These are phyloP conservation scores for Orussus abietinus DNA, from an alignment of 1,140 invertebrate genomes.

Conservation along the genomic window DNA sequence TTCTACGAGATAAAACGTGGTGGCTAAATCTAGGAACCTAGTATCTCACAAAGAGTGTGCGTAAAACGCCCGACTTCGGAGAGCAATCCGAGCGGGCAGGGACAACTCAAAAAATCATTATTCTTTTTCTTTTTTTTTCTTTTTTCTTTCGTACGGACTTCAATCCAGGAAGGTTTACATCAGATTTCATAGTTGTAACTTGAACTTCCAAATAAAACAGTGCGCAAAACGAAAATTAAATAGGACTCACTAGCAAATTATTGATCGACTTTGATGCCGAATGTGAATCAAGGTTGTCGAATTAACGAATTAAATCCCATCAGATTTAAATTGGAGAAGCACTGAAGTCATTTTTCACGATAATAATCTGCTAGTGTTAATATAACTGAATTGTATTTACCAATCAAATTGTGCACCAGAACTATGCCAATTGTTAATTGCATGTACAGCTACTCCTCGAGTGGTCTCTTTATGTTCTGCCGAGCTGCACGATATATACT, in stretches of 20 bases:
- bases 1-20: conserved; percentile 17
- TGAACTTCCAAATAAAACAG: conserved; percentile 7
- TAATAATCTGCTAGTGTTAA: conserved; percentile 1
- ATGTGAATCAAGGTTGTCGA: conserved; percentile 10
- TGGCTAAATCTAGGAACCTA: conserved; percentile 18
- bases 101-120: conserved; percentile 10
- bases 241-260: conserved; percentile 10
- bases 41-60: conserved; percentile 9
- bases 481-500: conserved; percentile 13
- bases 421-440: conserved; percentile 13
- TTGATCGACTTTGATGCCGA: conserved; percentile 10
- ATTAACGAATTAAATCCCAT: too few relatives aligned
- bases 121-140: neutral
- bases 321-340: too few relatives aligned
- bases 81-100: conserved; percentile 5
- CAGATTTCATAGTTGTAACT: conserved; percentile 41
- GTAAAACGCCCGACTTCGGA: conserved; percentile 11
- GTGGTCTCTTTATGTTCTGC: conserved; percentile 10
- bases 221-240: conserved; percentile 14
- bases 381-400: conserved; percentile 1
- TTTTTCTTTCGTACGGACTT: neutral
- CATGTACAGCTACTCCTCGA: neutral
- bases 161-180: conserved; percentile 39
- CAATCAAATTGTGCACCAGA: conserved; percentile 12
- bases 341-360: too few relatives aligned